phyloP scores from a whole-genome alignment of 2,888 invertebrate genomes.

The Caenorhabditis afra region DNA sequence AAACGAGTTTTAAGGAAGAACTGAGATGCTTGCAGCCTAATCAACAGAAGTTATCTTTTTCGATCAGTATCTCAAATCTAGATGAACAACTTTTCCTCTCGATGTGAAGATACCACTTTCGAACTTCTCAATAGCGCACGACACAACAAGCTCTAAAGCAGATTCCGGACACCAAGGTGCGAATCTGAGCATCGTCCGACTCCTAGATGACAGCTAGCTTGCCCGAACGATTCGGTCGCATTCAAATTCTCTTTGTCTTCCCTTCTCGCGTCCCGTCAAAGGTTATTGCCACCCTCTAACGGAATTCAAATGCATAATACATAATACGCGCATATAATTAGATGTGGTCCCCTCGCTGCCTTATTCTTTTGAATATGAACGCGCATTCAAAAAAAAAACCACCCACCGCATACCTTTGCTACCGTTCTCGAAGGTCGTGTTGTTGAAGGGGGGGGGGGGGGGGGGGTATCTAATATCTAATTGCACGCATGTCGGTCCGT shows the following conservation, averaged over 20 bases:
- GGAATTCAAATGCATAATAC: constrained; percentile 51
- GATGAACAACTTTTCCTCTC: too few relatives aligned
- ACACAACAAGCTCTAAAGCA: too few relatives aligned
- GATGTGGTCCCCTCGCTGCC: constrained; percentile 16
- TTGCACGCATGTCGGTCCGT: constrained; percentile 19
- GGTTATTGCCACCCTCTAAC: constrained; percentile 52
- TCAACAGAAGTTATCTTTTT: too few relatives aligned
- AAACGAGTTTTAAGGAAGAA: too few relatives aligned
- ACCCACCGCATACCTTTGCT: constrained; percentile 12
- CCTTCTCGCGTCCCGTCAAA: constrained; percentile 22
- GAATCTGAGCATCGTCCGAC: too few relatives aligned
- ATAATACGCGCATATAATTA: constrained; percentile 56
- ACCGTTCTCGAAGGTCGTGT: constrained; percentile 17
- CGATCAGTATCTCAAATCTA: too few relatives aligned
- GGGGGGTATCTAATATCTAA: constrained; percentile 50
- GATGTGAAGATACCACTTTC: too few relatives aligned
- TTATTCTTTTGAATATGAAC: constrained; percentile 8
- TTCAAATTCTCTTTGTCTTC: constrained; percentile 7
- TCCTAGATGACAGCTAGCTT: too few relatives aligned
- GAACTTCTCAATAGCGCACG: too few relatives aligned
- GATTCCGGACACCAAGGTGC: too few relatives aligned
- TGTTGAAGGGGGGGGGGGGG: not conserved
- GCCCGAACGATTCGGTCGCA: too few relatives aligned
- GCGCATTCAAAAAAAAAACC: constrained; percentile 13
- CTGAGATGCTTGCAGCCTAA: too few relatives aligned